Evolutionary conservation across 2,888 invertebrate species (phyloP).

Genomic region (Folsomia candida): DNA sequence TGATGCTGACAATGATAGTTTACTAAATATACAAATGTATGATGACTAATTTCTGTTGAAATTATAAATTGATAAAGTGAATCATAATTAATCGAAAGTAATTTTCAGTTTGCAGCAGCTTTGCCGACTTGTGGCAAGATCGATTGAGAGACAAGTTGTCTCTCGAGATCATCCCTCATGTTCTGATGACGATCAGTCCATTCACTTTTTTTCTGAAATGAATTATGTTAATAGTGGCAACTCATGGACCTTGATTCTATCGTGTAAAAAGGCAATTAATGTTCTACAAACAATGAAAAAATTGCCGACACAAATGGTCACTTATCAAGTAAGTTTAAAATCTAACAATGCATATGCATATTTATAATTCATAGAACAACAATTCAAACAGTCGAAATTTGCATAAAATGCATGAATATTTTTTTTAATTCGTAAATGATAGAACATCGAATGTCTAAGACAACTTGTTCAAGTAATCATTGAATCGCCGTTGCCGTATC

Average conservation of each 20-base stretch:
- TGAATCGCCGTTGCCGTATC: conserved; percentile 66
- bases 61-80: neutral
- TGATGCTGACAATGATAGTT: conserved; percentile 76
- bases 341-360: neutral
- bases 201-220: conserved; percentile 42
- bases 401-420: neutral
- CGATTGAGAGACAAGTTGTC: conserved; percentile 69
- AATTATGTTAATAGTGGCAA: conserved; percentile 38
- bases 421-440: conserved; percentile 27
- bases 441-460: conserved; percentile 54
- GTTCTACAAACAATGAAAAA: conserved; percentile 29
- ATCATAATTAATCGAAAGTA: conserved; percentile 10
- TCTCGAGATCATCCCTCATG: conserved; percentile 53
- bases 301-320: conserved; percentile 53
- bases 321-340: conserved; percentile 56
- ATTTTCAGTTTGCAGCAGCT: conserved; percentile 80
- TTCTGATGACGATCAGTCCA: conserved; percentile 47
- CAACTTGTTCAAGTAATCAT: conserved; percentile 58
- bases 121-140: conserved; percentile 71
- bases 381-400: neutral
- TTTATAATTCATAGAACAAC: neutral
- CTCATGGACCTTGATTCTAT: conserved; percentile 42
- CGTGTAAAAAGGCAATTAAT: conserved; percentile 42
- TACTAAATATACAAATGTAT: conserved; percentile 70
- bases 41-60: conserved; percentile 38